Conservation (phyloP, 1,140 invertebrate species). For the Sarcophaga bullata region DNA sequence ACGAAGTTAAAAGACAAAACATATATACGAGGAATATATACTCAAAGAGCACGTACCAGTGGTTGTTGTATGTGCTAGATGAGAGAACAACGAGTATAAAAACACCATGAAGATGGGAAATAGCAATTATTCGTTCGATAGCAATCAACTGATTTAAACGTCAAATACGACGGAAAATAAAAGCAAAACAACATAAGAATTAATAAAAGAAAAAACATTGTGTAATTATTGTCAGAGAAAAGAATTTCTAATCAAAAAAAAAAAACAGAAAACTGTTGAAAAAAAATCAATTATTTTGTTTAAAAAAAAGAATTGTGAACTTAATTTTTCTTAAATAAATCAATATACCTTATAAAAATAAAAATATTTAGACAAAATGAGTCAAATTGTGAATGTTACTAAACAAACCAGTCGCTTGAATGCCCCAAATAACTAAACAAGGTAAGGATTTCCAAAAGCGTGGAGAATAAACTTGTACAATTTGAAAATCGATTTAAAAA, state of each 20-base stretch:
- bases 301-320: background rate
- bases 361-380: slow-evolving; percentile 35
- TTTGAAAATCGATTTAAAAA: slow-evolving; percentile 13
- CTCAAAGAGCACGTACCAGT: background rate
- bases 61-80: slow-evolving; percentile 16
- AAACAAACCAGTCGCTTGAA: slow-evolving; percentile 42
- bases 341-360: background rate
- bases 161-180: background rate
- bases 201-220: background rate
- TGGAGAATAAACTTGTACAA: background rate
- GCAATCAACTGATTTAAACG: slow-evolving; percentile 13
- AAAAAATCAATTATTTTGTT: slow-evolving; percentile 12
- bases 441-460: slow-evolving; percentile 12
- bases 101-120: slow-evolving; percentile 1
- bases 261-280: background rate
- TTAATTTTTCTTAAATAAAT: background rate
- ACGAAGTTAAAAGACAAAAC: background rate
- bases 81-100: slow-evolving; percentile 21
- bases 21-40: background rate
- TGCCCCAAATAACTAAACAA: slow-evolving; percentile 35
- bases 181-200: background rate
- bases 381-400: slow-evolving; percentile 41
- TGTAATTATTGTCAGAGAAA: slow-evolving; percentile 33
- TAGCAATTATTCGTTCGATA: slow-evolving; percentile 8
- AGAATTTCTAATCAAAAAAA: slow-evolving; percentile 30